Base-by-base conservation (phyloP, 2,888 invertebrate genomes). In the Patella depressa region DNA sequence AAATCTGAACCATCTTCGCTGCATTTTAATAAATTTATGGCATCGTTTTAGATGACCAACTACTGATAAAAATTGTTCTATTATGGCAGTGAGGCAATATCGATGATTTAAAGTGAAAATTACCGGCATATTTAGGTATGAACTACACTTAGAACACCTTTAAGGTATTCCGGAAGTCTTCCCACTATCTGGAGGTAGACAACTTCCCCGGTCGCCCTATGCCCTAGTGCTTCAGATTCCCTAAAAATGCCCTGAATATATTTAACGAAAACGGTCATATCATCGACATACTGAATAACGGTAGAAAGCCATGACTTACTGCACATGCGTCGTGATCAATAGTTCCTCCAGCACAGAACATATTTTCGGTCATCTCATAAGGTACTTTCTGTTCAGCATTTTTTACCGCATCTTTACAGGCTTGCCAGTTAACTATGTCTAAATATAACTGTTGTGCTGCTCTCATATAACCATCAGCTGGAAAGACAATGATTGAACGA, bases 341-440 rank as follows among this genome's bases (percentile, higher is more conserved):
- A 0, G 84, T 82, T 4, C 89, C 89, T 0, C 88, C 88, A 29
- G 89, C 89, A 80, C 89, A 89, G 75, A 88, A 86, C 87, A 88
- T 88, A 73, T 85, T 84, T 9, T 81, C 70, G 14, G 85, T 86
- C 2, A 88, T 83, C 70, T 83, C 81, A 79, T 85, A 87, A 9
- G 85, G 85, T 2, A 84, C 80, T 34, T 78, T 81, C 4, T 79
- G 79, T 12, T 83, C 81, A 3, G 86, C 82, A 2, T 75, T 77
- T 19, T 79, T 77, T 3, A 88, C 85, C 0, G 84, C 84, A 9
- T 74, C 74, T 53, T 82, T 80, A 75, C 88, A 88, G 2, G 76
- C 73, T 14, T 81, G 74, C 80, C 85, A 83, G 72, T 84, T 80
- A 17, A 85, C 85, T 1, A 89, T 81, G 70, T 87, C 86, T 65